Evolutionary conservation across 2,113 vertebrate genomes (phyloP).

Genomic region (Phylloscopus trochiloides): DNA sequence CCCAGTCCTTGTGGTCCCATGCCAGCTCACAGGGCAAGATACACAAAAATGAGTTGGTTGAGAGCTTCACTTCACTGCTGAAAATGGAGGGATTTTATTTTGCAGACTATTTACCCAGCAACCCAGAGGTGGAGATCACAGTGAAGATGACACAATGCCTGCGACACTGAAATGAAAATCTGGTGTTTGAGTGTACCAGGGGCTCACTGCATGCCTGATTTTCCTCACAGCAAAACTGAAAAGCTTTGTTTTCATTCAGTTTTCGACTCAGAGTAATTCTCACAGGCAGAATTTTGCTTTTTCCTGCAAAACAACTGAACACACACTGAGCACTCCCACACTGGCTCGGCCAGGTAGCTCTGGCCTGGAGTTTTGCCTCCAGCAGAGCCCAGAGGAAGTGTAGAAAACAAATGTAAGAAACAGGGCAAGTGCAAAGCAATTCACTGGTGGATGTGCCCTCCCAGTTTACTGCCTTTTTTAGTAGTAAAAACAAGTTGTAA

Average conservation of each 20-base stretch:
- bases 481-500: slow-evolving; percentile 41
- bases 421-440: background rate
- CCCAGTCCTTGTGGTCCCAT: background rate
- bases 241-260: background rate
- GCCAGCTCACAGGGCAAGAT: background rate
- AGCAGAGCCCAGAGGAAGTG: background rate
- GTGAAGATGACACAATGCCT: background rate
- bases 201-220: background rate
- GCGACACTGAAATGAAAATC: background rate
- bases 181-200: background rate
- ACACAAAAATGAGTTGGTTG: background rate
- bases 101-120: background rate
- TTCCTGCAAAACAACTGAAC: background rate
- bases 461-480: slow-evolving; percentile 61
- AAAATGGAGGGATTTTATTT: background rate
- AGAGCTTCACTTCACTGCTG: background rate
- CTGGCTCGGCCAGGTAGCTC: background rate
- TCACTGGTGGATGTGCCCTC: background rate
- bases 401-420: slow-evolving; percentile 5
- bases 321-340: background rate
- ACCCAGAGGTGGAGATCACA: background rate
- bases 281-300: background rate
- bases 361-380: background rate
- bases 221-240: background rate
- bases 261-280: background rate